A percentile compares a stretch with the other conserved stretches of the same genome.
Evolutionary conservation across 2,888 invertebrate genomes (phyloP).

Genomic region (Amiota mariae): DNA sequence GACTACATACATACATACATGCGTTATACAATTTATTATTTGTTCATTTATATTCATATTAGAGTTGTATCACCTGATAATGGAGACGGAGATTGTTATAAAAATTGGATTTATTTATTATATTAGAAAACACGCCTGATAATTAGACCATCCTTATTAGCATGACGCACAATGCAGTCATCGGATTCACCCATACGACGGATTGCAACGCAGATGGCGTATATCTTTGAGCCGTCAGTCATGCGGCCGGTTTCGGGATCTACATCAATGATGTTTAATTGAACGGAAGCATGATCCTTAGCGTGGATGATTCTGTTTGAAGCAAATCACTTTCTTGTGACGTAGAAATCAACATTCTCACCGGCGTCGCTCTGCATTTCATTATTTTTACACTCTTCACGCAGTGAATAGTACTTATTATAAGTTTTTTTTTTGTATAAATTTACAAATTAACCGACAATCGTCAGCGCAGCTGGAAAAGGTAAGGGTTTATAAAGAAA

Average conservation of each 20-base stretch:
- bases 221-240: conserved; percentile 90
- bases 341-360: conserved; percentile 98
- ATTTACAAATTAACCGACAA: conserved; percentile 64
- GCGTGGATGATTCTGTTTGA: conserved; percentile 98
- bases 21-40: too few relatives aligned
- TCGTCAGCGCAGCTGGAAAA: conserved; percentile 62
- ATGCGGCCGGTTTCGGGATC: conserved; percentile 94
- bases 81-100: conserved; percentile 15
- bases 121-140: conserved; percentile 71
- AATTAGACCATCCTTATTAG: conserved; percentile 94
- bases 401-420: too few relatives aligned
- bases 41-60: too few relatives aligned
- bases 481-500: conserved; percentile 54
- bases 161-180: conserved; percentile 94
- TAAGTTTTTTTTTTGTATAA: conserved; percentile 52
- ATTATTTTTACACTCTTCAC: conserved; percentile 23
- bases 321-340: conserved; percentile 99
- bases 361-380: conserved; percentile 99
- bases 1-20: too few relatives aligned
- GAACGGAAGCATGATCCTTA: conserved; percentile 99
- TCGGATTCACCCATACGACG: conserved; percentile 98
- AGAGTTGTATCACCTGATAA: too few relatives aligned
- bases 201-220: conserved; percentile 97
- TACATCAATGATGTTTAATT: conserved; percentile 96
- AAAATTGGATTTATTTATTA: conserved; percentile 40